Percentiles rank a stretch among this genome's conserved stretches.
phyloP scores from a whole-genome alignment of 2,113 vertebrate genomes.

The Todiramphus saurophagus region DNA sequence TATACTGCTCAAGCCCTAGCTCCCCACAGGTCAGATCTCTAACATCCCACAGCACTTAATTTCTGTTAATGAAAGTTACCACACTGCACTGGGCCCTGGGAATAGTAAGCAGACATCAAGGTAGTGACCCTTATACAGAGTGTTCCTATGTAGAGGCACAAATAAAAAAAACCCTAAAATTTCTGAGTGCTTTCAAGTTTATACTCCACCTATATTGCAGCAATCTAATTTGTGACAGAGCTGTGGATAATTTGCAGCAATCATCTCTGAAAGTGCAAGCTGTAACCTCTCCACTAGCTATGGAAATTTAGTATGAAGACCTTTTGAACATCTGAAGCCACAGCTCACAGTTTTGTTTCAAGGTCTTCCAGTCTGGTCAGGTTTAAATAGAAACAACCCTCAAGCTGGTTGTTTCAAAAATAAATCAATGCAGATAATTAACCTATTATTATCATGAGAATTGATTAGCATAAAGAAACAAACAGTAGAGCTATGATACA shows the following conservation, averaged over 20 bases:
- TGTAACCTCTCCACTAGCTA: background rate
- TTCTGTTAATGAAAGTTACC: background rate
- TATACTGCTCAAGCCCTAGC: background rate
- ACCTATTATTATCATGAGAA: background rate
- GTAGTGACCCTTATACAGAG: background rate
- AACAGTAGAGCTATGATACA: background rate
- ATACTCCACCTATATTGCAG: background rate
- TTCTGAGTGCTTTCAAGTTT: background rate
- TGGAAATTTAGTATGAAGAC: background rate
- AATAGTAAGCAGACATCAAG: background rate
- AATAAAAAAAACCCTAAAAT: background rate
- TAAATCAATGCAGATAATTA: conserved; percentile 26
- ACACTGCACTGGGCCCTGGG: background rate
- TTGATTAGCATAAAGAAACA: conserved; percentile 30
- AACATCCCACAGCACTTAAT: background rate
- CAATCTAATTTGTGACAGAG: background rate
- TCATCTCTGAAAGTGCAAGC: background rate
- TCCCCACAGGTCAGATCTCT: background rate
- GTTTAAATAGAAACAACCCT: background rate
- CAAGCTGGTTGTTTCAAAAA: background rate
- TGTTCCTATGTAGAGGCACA: background rate
- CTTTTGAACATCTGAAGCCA: background rate
- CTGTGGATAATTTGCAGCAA: background rate
- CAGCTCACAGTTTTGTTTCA: background rate
- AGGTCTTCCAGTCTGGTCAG: background rate